phyloP scores from a whole-genome alignment of 2,113 vertebrate species.

The Anas platyrhynchos region DNA sequence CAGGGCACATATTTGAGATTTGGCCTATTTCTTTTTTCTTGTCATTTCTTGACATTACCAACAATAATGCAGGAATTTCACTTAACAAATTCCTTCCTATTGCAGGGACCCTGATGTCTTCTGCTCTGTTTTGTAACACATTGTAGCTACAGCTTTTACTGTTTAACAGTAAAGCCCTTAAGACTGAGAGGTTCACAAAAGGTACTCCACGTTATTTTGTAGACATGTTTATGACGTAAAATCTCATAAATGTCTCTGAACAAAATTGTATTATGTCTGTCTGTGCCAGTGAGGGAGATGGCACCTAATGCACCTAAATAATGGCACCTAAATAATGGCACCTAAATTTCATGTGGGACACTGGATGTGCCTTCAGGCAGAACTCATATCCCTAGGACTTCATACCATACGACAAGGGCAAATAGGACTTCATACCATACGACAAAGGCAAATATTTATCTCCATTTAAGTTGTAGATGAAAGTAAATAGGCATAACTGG shows the following conservation, averaged over 20 bases:
- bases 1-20: background rate
- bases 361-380: fast-evolving
- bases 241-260: background rate
- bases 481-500: background rate
- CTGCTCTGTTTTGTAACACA: background rate
- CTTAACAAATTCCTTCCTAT: background rate
- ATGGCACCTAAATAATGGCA: too few relatives aligned
- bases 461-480: background rate
- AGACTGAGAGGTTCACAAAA: background rate
- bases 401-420: background rate
- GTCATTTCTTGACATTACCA: background rate
- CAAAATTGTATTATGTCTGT: background rate
- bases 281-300: background rate
- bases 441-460: background rate
- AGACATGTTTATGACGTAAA: background rate
- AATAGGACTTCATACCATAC: background rate
- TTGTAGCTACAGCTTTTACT: background rate
- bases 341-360: background rate
- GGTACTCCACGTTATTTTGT: background rate
- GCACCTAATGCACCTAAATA: background rate
- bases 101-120: background rate
- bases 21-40: background rate
- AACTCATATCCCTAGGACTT: background rate
- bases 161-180: background rate
- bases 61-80: background rate